Percentiles rank a stretch among this genome's conserved stretches.
Conservation (phyloP, 2,113 vertebrate genomes). For the Rhodinocichla rosea region DNA sequence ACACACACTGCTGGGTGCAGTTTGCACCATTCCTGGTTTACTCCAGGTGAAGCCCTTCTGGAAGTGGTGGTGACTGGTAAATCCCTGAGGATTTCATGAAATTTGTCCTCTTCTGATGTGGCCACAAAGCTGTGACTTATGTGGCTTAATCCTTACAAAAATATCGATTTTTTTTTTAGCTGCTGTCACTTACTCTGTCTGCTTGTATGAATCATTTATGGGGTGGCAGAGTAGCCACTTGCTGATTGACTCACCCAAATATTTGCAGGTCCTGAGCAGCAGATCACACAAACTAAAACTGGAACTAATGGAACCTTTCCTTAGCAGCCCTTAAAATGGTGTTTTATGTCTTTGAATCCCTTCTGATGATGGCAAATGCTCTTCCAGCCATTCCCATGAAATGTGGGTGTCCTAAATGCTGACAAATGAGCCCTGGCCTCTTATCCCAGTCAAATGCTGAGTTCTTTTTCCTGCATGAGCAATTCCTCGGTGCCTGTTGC, state of each 20-base stretch:
- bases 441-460: not conserved
- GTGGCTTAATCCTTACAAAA: not conserved
- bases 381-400: not conserved
- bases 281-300: not conserved
- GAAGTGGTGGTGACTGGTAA: not conserved
- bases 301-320: not conserved
- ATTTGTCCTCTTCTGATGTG: not conserved
- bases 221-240: not conserved
- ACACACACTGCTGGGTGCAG: not conserved
- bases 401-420: not conserved
- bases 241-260: not conserved
- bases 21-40: not conserved
- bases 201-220: not conserved
- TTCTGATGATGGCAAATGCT: not conserved
- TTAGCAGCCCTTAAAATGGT: not conserved
- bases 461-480: not conserved
- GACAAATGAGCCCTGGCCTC: not conserved
- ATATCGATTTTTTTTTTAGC: not conserved
- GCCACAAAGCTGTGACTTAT: not conserved
- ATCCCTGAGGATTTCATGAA: not conserved
- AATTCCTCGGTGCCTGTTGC: not conserved
- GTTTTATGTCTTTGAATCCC: conserved; percentile 22
- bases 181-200: not conserved
- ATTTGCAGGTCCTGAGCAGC: not conserved
- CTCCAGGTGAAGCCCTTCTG: not conserved